Evolutionary conservation across 2,797 vertebrate species (phyloP), one percentile per base, ranked within the genome.

Genomic region (Eospalax fontanierii): DNA sequence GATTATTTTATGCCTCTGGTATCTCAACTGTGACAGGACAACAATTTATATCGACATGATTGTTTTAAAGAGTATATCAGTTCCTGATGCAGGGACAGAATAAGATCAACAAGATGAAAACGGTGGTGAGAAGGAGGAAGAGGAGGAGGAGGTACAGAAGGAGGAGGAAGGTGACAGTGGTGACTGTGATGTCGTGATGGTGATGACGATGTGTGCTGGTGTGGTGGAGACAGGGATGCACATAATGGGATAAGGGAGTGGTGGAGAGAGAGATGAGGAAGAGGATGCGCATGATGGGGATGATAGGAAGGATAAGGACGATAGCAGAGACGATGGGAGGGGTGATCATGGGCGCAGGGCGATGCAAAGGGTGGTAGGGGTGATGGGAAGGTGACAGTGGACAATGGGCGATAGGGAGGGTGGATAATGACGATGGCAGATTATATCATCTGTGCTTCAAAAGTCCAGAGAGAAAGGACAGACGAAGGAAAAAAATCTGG

Each of bases 161-260:
- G 61, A 30, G 5, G 33, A 19, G 65, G 15, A 4, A 3, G 15
- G 6, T 61, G 40, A 12, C 9, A 16, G 1, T 40, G 7, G 7
- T 78, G 18, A 4, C 54, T 5, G 0, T 40, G 1, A 2, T 57
- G 9, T 2, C 82, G 0, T 65, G 30, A n/a, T 30, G 22, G 6
- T 46, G 26, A 28, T 75, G 40, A 12, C 33, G 1, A 24, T 65
- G n/a, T 59, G 16, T 63, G 4, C 10, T 54, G 10, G 1, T 33
- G 4, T 43, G n/a, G 4, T 30, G 38, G 8, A n/a, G 21, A 4
- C 19, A 0, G 1, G 22, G 83, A 12, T n/a, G 6, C 1, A 28
- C 73, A 50, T 50, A 50, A 50, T 50, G 43, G 75, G 30, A 26
- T 54, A 4, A 82, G 10, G 33, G 16, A 22, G 1, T n/a, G 75